Percentiles rank a stretch among this genome's conserved stretches.
These are phyloP conservation scores for Anisognathus igniventris DNA, from an alignment of 2,797 vertebrate genomes.

Conservation along the genomic window DNA sequence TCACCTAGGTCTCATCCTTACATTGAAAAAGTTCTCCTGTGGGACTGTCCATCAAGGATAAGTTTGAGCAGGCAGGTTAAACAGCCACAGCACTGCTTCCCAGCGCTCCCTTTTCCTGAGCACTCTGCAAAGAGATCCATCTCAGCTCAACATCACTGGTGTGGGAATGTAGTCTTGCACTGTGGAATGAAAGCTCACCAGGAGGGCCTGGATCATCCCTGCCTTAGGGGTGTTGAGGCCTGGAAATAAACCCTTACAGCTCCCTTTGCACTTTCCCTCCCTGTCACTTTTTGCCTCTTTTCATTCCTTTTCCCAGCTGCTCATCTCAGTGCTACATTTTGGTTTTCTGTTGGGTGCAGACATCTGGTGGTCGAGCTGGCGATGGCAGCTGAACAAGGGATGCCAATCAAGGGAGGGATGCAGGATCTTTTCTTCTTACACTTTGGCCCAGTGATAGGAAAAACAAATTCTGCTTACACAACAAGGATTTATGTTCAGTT, in stretches of 20 bases:
- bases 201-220: background rate
- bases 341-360: slow-evolving; percentile 1
- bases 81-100: background rate
- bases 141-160: background rate
- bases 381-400: background rate
- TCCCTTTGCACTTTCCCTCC: background rate
- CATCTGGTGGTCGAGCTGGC: slow-evolving; percentile 18
- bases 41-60: background rate
- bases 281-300: background rate
- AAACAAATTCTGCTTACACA: background rate
- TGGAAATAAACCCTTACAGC: background rate
- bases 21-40: background rate
- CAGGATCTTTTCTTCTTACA: background rate
- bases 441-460: background rate
- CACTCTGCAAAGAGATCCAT: background rate
- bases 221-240: background rate
- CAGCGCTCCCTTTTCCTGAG: background rate
- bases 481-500: background rate
- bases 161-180: background rate
- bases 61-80: background rate
- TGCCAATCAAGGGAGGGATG: background rate
- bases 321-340: background rate
- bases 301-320: background rate
- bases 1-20: background rate
- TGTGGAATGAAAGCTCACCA: background rate